Evolutionary conservation across 1,140 invertebrate species (phyloP).

Genomic region (Pseudomyrmex cubaensis): DNA sequence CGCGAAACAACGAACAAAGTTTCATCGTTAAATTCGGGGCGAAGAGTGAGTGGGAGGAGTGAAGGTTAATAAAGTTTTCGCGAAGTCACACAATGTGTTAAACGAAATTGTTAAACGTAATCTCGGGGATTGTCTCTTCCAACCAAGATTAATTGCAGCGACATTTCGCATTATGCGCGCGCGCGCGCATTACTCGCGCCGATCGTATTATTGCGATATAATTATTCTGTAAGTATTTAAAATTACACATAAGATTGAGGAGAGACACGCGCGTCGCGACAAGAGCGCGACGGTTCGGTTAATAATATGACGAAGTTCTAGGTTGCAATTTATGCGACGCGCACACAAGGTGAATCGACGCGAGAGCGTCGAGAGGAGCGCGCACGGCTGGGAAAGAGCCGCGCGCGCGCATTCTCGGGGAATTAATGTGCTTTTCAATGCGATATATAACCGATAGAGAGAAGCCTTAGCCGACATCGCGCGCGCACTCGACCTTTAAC

Average conservation of each 20-base stretch:
- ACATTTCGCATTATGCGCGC: neutral
- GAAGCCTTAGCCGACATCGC: constrained; percentile 63
- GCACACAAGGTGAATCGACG: constrained; percentile 45
- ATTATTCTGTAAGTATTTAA: constrained; percentile 7
- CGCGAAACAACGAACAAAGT: constrained; percentile 2
- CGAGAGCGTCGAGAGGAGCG: constrained; percentile 8
- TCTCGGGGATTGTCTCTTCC: neutral
- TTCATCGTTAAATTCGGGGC: neutral
- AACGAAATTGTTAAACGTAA: neutral
- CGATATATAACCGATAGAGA: constrained; percentile 43
- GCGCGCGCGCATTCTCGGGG: constrained; percentile 58
- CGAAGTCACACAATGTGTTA: neutral
- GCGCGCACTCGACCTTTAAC: constrained; percentile 80
- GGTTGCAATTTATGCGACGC: constrained; percentile 53
- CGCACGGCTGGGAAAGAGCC: constrained; percentile 63
- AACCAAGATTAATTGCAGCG: neutral
- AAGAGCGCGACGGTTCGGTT: neutral
- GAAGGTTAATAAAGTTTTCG: neutral
- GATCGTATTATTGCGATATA: neutral
- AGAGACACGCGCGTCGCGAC: neutral
- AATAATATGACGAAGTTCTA: constrained; percentile 48
- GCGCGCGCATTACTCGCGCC: neutral
- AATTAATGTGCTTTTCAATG: constrained; percentile 68
- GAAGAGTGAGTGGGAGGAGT: neutral
- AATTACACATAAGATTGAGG: neutral